A percentile compares a stretch with the other conserved stretches of the same genome.
Evolutionary conservation across 1,140 invertebrate genomes (phyloP).

Genomic region (Drosophila hydei): DNA sequence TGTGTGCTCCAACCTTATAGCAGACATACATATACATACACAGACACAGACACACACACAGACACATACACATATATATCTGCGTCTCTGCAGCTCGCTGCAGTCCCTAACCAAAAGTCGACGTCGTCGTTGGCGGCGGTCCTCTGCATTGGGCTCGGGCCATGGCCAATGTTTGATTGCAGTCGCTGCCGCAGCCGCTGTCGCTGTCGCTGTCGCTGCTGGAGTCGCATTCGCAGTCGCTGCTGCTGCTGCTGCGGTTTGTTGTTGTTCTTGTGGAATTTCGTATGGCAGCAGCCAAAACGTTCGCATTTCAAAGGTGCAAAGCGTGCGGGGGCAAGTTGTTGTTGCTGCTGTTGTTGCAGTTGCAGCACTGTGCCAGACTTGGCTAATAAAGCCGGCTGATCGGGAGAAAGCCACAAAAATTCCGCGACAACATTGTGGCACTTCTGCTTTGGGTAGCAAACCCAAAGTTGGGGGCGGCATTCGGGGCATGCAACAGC

Average conservation of each 20-base stretch:
- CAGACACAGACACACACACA: background rate
- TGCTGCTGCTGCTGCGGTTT: conserved; percentile 65
- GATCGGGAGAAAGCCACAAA: conserved; percentile 77
- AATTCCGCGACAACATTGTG: conserved; percentile 75
- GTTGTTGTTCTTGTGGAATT: conserved; percentile 78
- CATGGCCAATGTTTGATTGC: conserved; percentile 64
- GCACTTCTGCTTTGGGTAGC: conserved; percentile 53
- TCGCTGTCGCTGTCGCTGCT: conserved; percentile 16
- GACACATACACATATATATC: conserved; percentile 7
- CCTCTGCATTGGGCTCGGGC: conserved; percentile 67
- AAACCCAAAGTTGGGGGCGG: conserved; percentile 33
- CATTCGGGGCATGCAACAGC: conserved; percentile 4
- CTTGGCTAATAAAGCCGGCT: conserved; percentile 79
- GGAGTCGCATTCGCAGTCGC: background rate
- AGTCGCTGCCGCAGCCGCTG: conserved; percentile 24
- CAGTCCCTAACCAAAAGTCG: conserved; percentile 49
- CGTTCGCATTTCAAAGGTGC: no score
- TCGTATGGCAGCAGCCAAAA: conserved; percentile 65
- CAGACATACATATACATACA: conserved; percentile 16
- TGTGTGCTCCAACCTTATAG: conserved; percentile 57
- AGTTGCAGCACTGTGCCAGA: conserved; percentile 56
- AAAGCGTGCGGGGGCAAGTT: conserved; percentile 16
- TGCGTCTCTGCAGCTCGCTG: conserved; percentile 28
- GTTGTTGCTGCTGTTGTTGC: background rate
- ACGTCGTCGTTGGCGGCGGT: no score